Evolutionary conservation across 2,797 vertebrate species (phyloP).

Genomic region (Phoeniculus purpureus): DNA sequence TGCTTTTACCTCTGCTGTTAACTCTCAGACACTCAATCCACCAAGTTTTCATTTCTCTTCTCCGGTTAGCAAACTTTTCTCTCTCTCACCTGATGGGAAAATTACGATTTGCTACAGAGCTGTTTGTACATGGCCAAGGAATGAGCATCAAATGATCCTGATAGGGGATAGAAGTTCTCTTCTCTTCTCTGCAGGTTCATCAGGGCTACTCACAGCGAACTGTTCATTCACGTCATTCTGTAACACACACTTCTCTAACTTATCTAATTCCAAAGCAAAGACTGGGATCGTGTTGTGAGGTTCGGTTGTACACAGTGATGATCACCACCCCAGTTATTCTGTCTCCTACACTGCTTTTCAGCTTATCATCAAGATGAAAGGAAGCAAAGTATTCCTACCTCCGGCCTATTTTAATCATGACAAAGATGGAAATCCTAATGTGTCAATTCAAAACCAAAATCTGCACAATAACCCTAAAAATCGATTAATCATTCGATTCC

Average conservation of each 20-base stretch:
- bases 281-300: slow-evolving; percentile 24
- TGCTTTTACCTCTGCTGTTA: background rate
- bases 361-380: slow-evolving; percentile 33
- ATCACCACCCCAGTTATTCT: background rate
- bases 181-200: slow-evolving; percentile 42
- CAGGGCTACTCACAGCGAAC: slow-evolving; percentile 38
- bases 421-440: slow-evolving; percentile 57
- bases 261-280: slow-evolving; percentile 48
- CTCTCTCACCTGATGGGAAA: slow-evolving; percentile 24
- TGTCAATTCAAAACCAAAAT: slow-evolving; percentile 70
- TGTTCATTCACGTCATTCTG: slow-evolving; percentile 41
- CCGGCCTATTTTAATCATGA: slow-evolving; percentile 59
- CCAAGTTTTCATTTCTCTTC: background rate
- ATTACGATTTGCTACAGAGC: background rate
- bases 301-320: slow-evolving; percentile 16
- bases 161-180: background rate
- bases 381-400: slow-evolving; percentile 51
- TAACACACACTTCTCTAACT: slow-evolving; percentile 41
- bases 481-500: slow-evolving; percentile 57
- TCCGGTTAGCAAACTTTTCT: background rate
- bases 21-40: background rate
- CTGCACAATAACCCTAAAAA: slow-evolving; percentile 66
- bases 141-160: background rate
- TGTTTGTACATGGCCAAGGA: slow-evolving; percentile 19
- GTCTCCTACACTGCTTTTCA: slow-evolving; percentile 58